Base-by-base conservation (phyloP, 2,797 vertebrate species). In the Lemur catta region DNA sequence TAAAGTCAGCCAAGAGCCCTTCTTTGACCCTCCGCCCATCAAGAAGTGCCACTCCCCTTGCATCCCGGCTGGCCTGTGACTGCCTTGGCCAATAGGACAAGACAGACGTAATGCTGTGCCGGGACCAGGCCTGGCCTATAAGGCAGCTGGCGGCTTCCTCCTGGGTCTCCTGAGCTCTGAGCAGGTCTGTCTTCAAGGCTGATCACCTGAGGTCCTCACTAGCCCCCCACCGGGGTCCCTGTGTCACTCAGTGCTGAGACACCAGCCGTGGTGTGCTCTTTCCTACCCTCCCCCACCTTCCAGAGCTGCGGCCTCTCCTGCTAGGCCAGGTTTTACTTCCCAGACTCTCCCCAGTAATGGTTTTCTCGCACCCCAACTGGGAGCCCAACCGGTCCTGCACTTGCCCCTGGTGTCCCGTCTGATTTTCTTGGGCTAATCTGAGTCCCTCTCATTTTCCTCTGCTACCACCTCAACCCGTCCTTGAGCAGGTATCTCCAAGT, bases 201-300 rank as follows among this genome's bases (percentile, higher is more conserved):
- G 17, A 38, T 61, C 28, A n/a, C 33, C 35, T 55, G 0, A 11
- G 33, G 48, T 52, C 38, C 59, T 48, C n/a, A 28, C 17, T 52
- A 67, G 41, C 30, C 22, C 12, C 65, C 43, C 30, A 63, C 1
- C 20, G 84, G 61, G 50, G 35, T 61, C 33, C 33, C 50, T 50
- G 63, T 28, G 38, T 76, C 67, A 46, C 50, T 67, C 24, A 35
- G 52, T 26, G 52, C 82, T 74, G 84, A 69, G 17, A 50, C 22
- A 3, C 35, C 43, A 38, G 15, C 26, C 63, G 14, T 41, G 15
- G 38, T 13, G 7, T 61, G 1, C 20, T 55, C 41, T 6, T 12
- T 4, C 1, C 6, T 30, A 13, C 2, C 2, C 12, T 1, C 26
- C 1, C 0, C 2, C 3, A 1, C 8, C 46, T 82, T 33, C 33